Percentiles rank a stretch among this genome's conserved stretches.
phyloP scores from a whole-genome alignment of 2,113 vertebrate species.

The Poecilia latipinna region DNA sequence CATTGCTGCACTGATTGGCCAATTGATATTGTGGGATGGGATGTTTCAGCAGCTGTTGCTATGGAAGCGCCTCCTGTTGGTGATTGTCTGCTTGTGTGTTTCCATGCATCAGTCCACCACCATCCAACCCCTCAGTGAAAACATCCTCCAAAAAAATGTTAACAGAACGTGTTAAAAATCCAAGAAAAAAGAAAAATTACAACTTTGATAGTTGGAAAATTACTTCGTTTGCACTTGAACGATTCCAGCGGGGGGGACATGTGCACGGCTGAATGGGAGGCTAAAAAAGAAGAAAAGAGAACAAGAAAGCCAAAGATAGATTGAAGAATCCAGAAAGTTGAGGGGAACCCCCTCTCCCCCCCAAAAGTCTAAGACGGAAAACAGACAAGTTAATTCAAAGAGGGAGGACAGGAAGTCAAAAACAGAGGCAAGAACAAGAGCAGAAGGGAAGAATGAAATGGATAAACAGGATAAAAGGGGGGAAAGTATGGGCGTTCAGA shows the following conservation, averaged over 20 bases:
- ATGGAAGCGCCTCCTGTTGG: conserved; percentile 57
- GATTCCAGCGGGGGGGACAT: not conserved
- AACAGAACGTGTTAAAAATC: not conserved
- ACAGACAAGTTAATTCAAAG: conserved; percentile 33
- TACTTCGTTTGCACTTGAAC: not conserved
- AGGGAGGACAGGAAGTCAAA: conserved; percentile 40
- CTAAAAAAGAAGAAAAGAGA: too few relatives aligned
- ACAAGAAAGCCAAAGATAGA: not conserved
- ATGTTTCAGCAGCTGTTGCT: conserved; percentile 63
- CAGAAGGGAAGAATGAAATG: conserved; percentile 20
- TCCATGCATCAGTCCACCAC: conserved; percentile 26
- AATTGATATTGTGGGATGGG: conserved; percentile 32
- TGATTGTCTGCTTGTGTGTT: conserved; percentile 31
- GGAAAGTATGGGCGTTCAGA: conserved; percentile 10
- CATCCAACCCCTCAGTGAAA: conserved; percentile 21
- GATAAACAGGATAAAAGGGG: conserved; percentile 28
- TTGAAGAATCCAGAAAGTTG: conserved; percentile 5
- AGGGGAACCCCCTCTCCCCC: not conserved
- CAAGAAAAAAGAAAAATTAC: not conserved
- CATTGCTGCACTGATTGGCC: conserved; percentile 42
- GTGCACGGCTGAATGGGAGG: not conserved
- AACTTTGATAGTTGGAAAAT: not conserved
- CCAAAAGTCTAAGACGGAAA: conserved; percentile 28
- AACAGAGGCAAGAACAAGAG: conserved; percentile 16
- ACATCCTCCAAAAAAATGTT: not conserved